These are phyloP conservation scores for Strigops habroptila DNA, from an alignment of 2,113 vertebrate species.

Conservation along the genomic window DNA sequence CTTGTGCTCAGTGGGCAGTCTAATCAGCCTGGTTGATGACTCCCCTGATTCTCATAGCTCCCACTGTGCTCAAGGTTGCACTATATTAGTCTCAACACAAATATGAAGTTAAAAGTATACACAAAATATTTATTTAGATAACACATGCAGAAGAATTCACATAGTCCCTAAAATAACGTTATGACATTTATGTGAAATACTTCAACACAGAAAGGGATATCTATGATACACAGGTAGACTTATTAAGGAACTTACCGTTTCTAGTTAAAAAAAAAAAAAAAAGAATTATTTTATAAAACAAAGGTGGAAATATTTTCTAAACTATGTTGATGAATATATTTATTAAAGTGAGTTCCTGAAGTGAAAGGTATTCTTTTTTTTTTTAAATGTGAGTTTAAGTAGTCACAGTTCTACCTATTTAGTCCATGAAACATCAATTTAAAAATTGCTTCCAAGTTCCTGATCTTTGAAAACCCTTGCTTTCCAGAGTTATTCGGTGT, in stretches of 20 bases:
- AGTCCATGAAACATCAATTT: constrained; percentile 44
- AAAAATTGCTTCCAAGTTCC: constrained; percentile 38
- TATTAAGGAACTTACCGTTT: neutral
- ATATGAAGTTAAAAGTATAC: constrained; percentile 36
- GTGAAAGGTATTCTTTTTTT: neutral
- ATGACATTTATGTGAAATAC: neutral
- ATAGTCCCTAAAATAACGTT: neutral
- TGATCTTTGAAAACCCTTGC: constrained; percentile 49
- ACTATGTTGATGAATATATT: neutral
- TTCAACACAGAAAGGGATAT: neutral
- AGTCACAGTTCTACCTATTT: neutral
- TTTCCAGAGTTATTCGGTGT: constrained; percentile 42
- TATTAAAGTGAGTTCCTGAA: neutral
- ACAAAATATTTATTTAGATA: constrained; percentile 44
- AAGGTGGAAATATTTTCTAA: neutral
- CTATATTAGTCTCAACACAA: constrained; percentile 52
- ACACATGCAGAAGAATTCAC: neutral
- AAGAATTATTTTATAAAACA: neutral
- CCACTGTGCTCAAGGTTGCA: constrained; percentile 61
- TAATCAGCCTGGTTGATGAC: constrained; percentile 36
- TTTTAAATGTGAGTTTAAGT: neutral
- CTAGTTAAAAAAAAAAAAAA: neutral
- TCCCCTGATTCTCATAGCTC: constrained; percentile 34
- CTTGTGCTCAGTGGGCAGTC: constrained; percentile 30
- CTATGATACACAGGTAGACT: neutral